Evolutionary conservation across 2,797 vertebrate species (phyloP), one percentile per base, ranked within the genome.

Genomic region (Mareca strepera): DNA sequence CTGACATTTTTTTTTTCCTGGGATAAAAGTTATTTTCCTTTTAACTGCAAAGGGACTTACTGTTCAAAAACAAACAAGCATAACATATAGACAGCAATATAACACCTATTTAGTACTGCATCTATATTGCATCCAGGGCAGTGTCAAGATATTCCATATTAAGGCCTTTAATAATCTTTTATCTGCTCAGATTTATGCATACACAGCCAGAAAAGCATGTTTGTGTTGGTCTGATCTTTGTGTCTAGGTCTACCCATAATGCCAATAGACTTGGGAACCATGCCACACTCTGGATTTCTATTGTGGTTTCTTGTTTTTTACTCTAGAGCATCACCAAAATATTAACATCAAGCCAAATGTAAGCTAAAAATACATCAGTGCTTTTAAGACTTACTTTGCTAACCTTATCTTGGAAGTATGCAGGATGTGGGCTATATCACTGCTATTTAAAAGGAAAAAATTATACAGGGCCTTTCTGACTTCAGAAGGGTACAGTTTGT

Each of bases 1-100:
- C 4, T 53, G 48, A 35, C 52, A 77, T 90, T 73, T 76, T 59
- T 25, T 43, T 37, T n/a, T 13, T 17, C 20, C n/a, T n/a, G 16
- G 12, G n/a, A 84, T 74, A 64, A 81, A 86, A 93, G 25, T 69
- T 73, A 67, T 84, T 90, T 86, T 96, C 83, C 14, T 90, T 82
- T 90, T 67, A 83, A 82, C 22, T 39, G 56, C 25, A 63, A 81
- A 76, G 14, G 17, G 59, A 81, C 94, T 96, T 93, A 48, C 26
- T 33, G 35, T 69, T 88, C 44, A 29, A 55, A 94, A 90, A 52
- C 22, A 89, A 85, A 37, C 7, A 84, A 82, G 26, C 22, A 67
- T 88, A 91, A 43, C 23, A 26, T 73, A 70, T 44, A 88, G 74
- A 12, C 63, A 76, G 28, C 48, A 48, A 48, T 14, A 48, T 48